Conservation (phyloP, 2,113 vertebrate species). For the Leuciscus idus region DNA sequence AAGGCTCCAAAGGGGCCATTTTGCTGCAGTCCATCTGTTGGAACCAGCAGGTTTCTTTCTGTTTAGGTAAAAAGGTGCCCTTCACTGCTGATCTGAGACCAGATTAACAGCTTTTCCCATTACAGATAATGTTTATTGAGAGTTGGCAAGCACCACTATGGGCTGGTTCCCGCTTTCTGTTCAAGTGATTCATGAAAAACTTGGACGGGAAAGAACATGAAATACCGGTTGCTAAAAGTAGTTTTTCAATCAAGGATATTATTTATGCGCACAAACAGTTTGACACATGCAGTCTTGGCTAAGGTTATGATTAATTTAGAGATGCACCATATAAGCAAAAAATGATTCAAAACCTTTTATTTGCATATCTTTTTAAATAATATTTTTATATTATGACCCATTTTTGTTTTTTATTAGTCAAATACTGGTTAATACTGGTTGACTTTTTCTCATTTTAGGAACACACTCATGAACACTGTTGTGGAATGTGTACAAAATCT, state of each 20-base stretch:
- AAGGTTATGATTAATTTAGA: neutral
- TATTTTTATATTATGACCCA: neutral
- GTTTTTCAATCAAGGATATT: neutral
- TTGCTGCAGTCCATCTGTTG: conserved; percentile 28
- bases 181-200: neutral
- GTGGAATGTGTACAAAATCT: neutral
- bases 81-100: conserved; percentile 25
- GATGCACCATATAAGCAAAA: too few species aligned
- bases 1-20: conserved; percentile 12
- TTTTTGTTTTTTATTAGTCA: neutral
- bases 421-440: neutral
- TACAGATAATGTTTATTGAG: conserved; percentile 20
- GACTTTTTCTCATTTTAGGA: neutral
- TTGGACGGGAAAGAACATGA: neutral
- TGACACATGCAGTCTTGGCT: neutral
- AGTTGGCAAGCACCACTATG: neutral
- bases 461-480: neutral
- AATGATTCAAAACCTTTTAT: too few species aligned
- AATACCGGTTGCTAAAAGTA: neutral
- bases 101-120: conserved; percentile 4
- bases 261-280: neutral
- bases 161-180: neutral
- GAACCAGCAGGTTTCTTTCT: conserved; percentile 43
- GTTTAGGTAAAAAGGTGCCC: neutral
- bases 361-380: neutral